These are phyloP conservation scores for Chymomyza amoena DNA, from an alignment of 2,888 invertebrate species.

Conservation along the genomic window DNA sequence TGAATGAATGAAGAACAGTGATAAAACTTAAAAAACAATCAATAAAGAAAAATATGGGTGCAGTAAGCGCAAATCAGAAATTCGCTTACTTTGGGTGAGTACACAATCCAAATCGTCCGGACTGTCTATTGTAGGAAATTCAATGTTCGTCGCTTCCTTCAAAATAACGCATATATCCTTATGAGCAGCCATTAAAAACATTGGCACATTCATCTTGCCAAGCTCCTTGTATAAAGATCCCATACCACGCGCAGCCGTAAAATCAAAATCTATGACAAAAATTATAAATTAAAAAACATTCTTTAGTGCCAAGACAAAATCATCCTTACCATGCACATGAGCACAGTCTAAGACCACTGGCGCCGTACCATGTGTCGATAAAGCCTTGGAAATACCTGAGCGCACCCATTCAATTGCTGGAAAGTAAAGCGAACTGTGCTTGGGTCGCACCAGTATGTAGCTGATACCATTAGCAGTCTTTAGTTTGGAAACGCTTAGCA, in stretches of 20 bases:
- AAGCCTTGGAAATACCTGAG: slow-evolving; percentile 87
- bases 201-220: slow-evolving; percentile 84
- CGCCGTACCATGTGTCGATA: slow-evolving; percentile 84
- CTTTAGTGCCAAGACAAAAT: not conserved
- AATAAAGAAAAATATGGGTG: slow-evolving; percentile 19
- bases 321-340: slow-evolving; percentile 83
- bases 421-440: slow-evolving; percentile 88
- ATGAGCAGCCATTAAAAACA: slow-evolving; percentile 82
- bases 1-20: not conserved
- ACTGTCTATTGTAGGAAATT: slow-evolving; percentile 69
- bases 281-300: not conserved
- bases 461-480: slow-evolving; percentile 85
- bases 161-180: slow-evolving; percentile 73
- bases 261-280: slow-evolving; percentile 84
- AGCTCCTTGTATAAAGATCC: slow-evolving; percentile 87
- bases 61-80: slow-evolving; percentile 21
- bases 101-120: slow-evolving; percentile 73
- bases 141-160: slow-evolving; percentile 75
- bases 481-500: slow-evolving; percentile 85
- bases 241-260: slow-evolving; percentile 92
- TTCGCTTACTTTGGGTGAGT: slow-evolving; percentile 68
- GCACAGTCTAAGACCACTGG: slow-evolving; percentile 91
- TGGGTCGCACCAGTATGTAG: slow-evolving; percentile 88
- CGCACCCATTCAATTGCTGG: slow-evolving; percentile 91
- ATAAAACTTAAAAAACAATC: slow-evolving; percentile 2